Conservation (phyloP, 2,888 invertebrate genomes). For the Endomychus coccineus region DNA sequence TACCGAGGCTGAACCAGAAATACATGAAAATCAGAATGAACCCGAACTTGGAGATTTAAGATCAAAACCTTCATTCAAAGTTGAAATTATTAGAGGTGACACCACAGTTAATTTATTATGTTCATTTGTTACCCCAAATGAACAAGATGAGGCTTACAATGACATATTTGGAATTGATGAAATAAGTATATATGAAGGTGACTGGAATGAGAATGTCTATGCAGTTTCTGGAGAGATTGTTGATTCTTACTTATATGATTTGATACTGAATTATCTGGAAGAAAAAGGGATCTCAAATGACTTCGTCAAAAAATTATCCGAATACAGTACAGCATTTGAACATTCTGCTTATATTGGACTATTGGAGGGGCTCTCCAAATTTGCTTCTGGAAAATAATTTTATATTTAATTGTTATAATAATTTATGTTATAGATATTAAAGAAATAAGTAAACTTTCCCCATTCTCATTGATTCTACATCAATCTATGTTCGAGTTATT, state of each 20-base stretch:
- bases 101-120: constrained; percentile 79
- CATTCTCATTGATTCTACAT: no score
- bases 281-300: constrained; percentile 93
- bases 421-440: no score
- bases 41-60: constrained; percentile 76
- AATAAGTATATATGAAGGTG: constrained; percentile 79
- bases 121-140: constrained; percentile 61
- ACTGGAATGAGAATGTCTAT: constrained; percentile 80
- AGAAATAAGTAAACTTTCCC: no score
- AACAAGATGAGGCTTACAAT: constrained; percentile 66
- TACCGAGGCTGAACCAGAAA: constrained; percentile 62
- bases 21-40: constrained; percentile 57
- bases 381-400: constrained; percentile 47
- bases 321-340: constrained; percentile 87
- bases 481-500: no score
- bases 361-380: constrained; percentile 78
- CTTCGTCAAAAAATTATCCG: constrained; percentile 81
- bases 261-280: constrained; percentile 89
- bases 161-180: constrained; percentile 93
- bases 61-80: constrained; percentile 85
- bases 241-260: constrained; percentile 91
- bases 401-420: no score
- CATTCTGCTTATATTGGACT: constrained; percentile 86
- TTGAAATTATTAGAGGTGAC: constrained; percentile 73
- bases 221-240: constrained; percentile 90